Evolutionary conservation across 2,113 vertebrate genomes (phyloP).

Genomic region (Alligator mississippiensis): DNA sequence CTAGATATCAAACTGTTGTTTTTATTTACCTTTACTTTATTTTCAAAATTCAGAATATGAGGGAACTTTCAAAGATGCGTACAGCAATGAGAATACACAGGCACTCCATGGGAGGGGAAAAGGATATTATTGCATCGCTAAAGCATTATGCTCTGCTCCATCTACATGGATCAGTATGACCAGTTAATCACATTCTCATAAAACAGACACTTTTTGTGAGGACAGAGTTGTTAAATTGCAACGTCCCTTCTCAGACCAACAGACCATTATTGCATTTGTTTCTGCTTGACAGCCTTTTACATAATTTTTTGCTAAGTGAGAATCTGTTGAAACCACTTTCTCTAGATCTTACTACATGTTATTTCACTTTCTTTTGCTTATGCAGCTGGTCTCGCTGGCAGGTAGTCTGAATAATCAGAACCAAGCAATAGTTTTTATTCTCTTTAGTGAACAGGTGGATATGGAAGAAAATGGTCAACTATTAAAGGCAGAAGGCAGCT

Average conservation of each 20-base stretch:
- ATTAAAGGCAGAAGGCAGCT: neutral
- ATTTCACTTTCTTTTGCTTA: neutral
- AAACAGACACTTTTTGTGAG: neutral
- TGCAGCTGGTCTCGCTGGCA: conserved; percentile 2
- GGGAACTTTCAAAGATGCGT: neutral
- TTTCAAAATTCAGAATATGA: neutral
- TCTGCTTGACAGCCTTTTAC: conserved; percentile 53
- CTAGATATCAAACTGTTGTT: neutral
- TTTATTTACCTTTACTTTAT: neutral
- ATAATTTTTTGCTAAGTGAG: conserved; percentile 14
- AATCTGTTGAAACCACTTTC: conserved; percentile 41
- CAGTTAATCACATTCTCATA: neutral
- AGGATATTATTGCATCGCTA: neutral
- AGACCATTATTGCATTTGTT: neutral
- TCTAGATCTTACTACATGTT: conserved; percentile 12
- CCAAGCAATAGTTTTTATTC: neutral
- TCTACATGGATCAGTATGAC: neutral
- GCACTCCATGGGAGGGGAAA: neutral
- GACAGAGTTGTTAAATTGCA: neutral
- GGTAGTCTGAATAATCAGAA: neutral
- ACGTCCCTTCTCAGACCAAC: neutral
- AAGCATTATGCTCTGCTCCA: neutral
- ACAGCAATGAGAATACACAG: neutral
- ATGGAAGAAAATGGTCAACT: neutral
- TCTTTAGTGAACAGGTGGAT: neutral